Base-by-base conservation (phyloP, 2,888 invertebrate species). In the Branchellion lobata region DNA sequence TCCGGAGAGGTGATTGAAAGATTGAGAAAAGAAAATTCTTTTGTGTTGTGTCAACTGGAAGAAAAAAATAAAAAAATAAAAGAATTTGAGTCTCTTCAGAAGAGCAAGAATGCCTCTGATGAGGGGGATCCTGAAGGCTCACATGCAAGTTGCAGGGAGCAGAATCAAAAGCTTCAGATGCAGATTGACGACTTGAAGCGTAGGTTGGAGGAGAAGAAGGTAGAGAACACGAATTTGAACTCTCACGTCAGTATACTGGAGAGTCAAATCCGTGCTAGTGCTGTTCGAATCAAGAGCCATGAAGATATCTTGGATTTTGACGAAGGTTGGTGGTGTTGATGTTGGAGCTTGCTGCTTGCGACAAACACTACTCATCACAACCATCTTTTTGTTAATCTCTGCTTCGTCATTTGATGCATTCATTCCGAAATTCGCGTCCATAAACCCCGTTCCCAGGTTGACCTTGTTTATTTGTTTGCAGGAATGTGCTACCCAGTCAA, bases 181-280 rank as follows among this genome's bases (percentile, higher is more conserved):
- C 5, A 57, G 24, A 24, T 57, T 24, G 24, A 57, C 3, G 21
- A 57, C 3, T 3, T 24, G 2, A 53, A 75, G 51, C 27, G 40
- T n/a, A 14, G 51, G n/a, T 27, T 75, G 33, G 31, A 27, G 18
- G 47, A 27, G 18, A 47, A 53, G 51, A 75, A 51, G 24, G 53
- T 40, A 31, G 75, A 75, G 24, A 75, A 24, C 3, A 3, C 27
- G 11, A 53, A 75, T 21, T 53, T 75, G 33, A 31, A 53, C 5
- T 40, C 31, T 47, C 75, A 75, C 2, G 47, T 75, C 2, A 27
- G 2, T 5, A 75, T 75, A 18, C 33, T 75, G 18, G 53, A 75
- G 53, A 1, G 51, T 29, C 75, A 53, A 31, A 47, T 75, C 33
- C 47, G 51, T 51, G 47, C 51, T 27, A 1, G 51, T 27, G 75